Conservation (phyloP, 2,113 vertebrate genomes). For the Dinomys branickii region DNA sequence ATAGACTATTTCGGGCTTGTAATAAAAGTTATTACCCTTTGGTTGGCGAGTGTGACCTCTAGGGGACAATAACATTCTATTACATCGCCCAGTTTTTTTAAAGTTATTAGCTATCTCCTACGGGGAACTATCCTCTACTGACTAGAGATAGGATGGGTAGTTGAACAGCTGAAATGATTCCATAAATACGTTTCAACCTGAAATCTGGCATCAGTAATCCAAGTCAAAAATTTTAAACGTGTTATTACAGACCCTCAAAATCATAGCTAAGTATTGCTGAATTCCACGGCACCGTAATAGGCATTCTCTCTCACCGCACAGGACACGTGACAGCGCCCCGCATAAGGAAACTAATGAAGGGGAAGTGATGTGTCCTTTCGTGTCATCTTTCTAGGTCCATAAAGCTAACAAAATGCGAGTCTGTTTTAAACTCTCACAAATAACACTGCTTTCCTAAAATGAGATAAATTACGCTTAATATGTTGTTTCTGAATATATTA, state of each 20-base stretch:
- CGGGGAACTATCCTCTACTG: conserved; percentile 64
- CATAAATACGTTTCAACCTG: conserved; percentile 69
- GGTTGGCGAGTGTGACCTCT: conserved; percentile 68
- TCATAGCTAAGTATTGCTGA: neutral
- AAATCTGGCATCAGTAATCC: conserved; percentile 28
- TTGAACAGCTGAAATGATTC: conserved; percentile 47
- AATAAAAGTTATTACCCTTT: conserved; percentile 80
- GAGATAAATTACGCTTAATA: conserved; percentile 4
- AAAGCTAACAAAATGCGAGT: conserved; percentile 42
- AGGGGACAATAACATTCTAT: conserved; percentile 69
- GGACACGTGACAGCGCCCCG: neutral
- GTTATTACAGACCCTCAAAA: conserved; percentile 36
- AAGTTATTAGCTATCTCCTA: conserved; percentile 73
- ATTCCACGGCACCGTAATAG: neutral
- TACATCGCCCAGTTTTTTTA: conserved; percentile 65
- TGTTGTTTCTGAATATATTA: conserved; percentile 22
- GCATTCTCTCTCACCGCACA: neutral
- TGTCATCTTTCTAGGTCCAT: neutral
- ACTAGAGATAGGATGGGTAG: conserved; percentile 57
- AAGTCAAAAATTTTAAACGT: conserved; percentile 60
- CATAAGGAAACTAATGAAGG: neutral
- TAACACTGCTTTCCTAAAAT: conserved; percentile 34
- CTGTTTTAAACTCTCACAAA: conserved; percentile 16
- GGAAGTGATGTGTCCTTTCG: neutral
- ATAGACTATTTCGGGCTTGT: conserved; percentile 75